Evolutionary conservation across 2,113 vertebrate genomes (phyloP).

Genomic region (Brachirus orientalis): DNA sequence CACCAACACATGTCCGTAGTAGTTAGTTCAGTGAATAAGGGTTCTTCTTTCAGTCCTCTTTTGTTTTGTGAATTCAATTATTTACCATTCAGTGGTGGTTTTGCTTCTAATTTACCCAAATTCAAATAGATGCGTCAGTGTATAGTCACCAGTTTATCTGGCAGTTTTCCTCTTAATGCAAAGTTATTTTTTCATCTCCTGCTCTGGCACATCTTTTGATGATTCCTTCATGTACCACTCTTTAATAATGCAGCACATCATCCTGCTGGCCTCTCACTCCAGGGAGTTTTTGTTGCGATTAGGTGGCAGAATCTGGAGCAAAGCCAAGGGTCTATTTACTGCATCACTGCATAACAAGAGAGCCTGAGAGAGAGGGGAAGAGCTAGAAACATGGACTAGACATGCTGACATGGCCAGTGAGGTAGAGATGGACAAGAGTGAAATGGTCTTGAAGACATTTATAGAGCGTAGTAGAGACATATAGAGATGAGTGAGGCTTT

Average conservation of each 20-base stretch:
- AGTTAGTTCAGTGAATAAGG: not conserved
- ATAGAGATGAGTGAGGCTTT: conserved; percentile 23
- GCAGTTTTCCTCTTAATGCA: not conserved
- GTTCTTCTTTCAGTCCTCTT: not conserved
- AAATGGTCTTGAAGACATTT: conserved; percentile 40
- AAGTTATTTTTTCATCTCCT: conserved; percentile 19
- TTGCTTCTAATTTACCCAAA: conserved; percentile 1
- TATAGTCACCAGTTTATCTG: conserved; percentile 11
- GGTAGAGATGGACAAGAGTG: conserved; percentile 50
- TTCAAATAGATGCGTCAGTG: conserved; percentile 16
- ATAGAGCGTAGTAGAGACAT: conserved; percentile 33
- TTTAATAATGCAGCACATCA: conserved; percentile 77
- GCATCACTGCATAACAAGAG: conserved; percentile 70
- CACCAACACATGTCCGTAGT: not conserved
- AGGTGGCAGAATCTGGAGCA: conserved; percentile 69
- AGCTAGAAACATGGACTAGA: conserved; percentile 59
- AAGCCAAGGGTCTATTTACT: conserved; percentile 67
- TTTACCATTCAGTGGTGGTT: not conserved
- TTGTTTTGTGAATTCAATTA: not conserved
- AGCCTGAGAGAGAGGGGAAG: conserved; percentile 42
- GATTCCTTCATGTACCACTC: conserved; percentile 53
- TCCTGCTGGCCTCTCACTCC: conserved; percentile 63
- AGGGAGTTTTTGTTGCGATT: conserved; percentile 74
- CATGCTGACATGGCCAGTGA: conserved; percentile 34
- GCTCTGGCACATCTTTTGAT: conserved; percentile 33